phyloP scores from a whole-genome alignment of 2,113 vertebrate genomes.

The Talpa occidentalis region DNA sequence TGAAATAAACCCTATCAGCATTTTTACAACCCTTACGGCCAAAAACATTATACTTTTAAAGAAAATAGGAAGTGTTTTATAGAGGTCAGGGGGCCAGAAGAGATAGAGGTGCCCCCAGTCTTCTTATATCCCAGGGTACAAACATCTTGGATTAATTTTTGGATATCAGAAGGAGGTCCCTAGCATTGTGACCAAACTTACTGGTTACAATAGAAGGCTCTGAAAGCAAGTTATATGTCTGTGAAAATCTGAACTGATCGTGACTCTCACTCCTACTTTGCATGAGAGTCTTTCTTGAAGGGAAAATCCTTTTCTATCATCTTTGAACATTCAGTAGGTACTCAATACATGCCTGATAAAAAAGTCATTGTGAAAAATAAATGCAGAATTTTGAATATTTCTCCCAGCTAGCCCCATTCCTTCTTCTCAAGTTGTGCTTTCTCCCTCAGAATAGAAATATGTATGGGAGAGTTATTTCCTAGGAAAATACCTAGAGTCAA shows the following conservation, averaged over 20 bases:
- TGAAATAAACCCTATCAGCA: not conserved
- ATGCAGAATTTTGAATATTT: not conserved
- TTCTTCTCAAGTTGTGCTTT: not conserved
- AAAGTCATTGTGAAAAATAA: not conserved
- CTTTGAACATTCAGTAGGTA: not conserved
- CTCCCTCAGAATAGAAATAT: not conserved
- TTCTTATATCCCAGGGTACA: not conserved
- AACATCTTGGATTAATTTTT: not conserved
- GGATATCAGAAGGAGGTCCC: not conserved
- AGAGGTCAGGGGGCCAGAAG: not conserved
- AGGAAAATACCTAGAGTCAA: not conserved
- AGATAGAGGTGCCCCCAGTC: not conserved
- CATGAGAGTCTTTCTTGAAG: not conserved
- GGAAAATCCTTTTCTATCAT: not conserved
- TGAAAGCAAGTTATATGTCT: not conserved
- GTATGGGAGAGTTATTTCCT: not conserved
- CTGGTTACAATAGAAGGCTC: not conserved
- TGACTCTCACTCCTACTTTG: not conserved
- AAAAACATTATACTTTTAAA: not conserved
- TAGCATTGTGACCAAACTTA: not conserved
- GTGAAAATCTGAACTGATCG: not conserved
- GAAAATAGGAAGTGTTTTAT: not conserved
- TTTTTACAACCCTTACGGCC: slow-evolving; percentile 29
- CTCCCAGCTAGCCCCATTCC: not conserved
- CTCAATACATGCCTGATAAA: not conserved